Evolutionary conservation across 2,113 vertebrate species (phyloP).

Genomic region (Hippoglossus stenolepis): DNA sequence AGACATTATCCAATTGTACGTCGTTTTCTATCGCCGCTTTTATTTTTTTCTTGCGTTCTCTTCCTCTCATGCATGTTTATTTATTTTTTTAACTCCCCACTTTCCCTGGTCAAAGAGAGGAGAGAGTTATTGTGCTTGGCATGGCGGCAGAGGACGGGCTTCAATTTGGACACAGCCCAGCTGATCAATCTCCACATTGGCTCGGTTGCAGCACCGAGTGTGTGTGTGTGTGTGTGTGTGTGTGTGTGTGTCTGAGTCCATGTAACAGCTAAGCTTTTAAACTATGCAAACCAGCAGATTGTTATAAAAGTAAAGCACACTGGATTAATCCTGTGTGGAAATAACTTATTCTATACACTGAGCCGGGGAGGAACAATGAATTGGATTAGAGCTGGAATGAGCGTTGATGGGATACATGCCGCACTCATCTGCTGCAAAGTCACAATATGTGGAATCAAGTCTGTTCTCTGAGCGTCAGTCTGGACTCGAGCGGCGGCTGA

Average conservation of each 20-base stretch:
- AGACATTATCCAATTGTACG: slow-evolving; percentile 46
- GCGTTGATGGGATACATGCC: slow-evolving; percentile 24
- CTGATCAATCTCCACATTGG: slow-evolving; percentile 76
- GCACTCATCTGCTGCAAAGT: not conserved
- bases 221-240: not conserved
- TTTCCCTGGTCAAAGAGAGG: slow-evolving; percentile 37
- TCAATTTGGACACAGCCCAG: slow-evolving; percentile 69
- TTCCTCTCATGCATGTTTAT: not conserved
- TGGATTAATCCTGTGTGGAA: slow-evolving; percentile 60
- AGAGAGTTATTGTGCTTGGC: slow-evolving; percentile 73
- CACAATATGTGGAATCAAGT: slow-evolving; percentile 24
- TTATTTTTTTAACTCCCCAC: not conserved
- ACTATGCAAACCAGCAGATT: slow-evolving; percentile 63
- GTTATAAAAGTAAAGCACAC: slow-evolving; percentile 45
- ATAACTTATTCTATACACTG: slow-evolving; percentile 41
- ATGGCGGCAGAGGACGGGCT: slow-evolving; percentile 60
- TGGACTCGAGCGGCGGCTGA: not conserved
- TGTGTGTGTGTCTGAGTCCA: slow-evolving; percentile 17
- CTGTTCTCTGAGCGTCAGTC: not conserved
- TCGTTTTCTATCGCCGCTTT: slow-evolving; percentile 13
- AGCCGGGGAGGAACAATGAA: slow-evolving; percentile 36
- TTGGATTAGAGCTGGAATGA: slow-evolving; percentile 50
- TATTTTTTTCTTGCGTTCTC: slow-evolving; percentile 15
- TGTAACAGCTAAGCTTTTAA: slow-evolving; percentile 60
- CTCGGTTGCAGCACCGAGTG: slow-evolving; percentile 49